phyloP scores from a whole-genome alignment of 1,140 invertebrate species.

The Cyphomyrmex costatus region DNA sequence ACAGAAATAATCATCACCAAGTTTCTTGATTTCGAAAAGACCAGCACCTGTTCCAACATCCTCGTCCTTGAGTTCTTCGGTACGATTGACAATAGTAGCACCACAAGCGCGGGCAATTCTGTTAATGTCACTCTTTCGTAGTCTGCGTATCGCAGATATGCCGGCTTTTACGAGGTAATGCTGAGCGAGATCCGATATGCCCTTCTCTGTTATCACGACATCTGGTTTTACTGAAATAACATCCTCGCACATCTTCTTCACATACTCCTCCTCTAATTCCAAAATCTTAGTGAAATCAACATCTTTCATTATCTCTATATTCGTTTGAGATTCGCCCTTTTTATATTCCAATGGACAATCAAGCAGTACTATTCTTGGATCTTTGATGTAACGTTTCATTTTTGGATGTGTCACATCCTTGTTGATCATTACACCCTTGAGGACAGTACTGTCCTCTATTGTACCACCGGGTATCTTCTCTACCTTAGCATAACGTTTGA shows the following conservation, averaged over 20 bases:
- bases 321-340: slow-evolving; percentile 99
- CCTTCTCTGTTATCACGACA: slow-evolving; percentile 99
- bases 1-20: slow-evolving; percentile 98
- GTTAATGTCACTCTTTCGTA: slow-evolving; percentile 99
- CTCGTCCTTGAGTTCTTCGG: slow-evolving; percentile 97
- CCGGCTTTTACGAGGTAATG: slow-evolving; percentile 96
- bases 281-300: slow-evolving; percentile 97
- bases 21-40: slow-evolving; percentile 98
- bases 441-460: slow-evolving; percentile 97
- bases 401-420: slow-evolving; percentile 99
- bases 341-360: slow-evolving; percentile 99
- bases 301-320: slow-evolving; percentile 98
- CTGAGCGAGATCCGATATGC: slow-evolving; percentile 96
- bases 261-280: slow-evolving; percentile 98
- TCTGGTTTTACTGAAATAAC: slow-evolving; percentile 98
- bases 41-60: slow-evolving; percentile 98
- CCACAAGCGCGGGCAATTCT: slow-evolving; percentile 98
- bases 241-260: slow-evolving; percentile 97
- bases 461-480: slow-evolving; percentile 99
- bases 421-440: slow-evolving; percentile 99
- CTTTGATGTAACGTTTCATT: slow-evolving; percentile 98
- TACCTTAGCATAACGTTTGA: slow-evolving; percentile 99
- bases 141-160: slow-evolving; percentile 96
- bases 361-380: slow-evolving; percentile 97
- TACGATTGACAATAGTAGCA: slow-evolving; percentile 98